A percentile compares a stretch with the other conserved stretches of the same genome.
Conservation (phyloP, 2,797 vertebrate genomes). For the Galago senegalensis region DNA sequence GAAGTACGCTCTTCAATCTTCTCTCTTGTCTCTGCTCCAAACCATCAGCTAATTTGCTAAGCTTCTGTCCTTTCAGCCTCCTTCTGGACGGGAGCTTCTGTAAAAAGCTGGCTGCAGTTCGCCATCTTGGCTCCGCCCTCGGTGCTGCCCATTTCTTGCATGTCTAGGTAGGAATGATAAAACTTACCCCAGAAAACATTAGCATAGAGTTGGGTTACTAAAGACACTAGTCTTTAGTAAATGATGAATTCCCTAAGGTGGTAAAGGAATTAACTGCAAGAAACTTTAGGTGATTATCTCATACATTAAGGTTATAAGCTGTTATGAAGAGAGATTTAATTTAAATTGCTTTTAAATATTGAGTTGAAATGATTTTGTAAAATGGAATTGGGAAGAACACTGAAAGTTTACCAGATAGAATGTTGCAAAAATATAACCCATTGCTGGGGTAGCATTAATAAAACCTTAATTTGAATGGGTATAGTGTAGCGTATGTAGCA, state of each 20-base stretch:
- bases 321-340: neutral
- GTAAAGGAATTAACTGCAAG: neutral
- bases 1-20: no score
- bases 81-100: no score
- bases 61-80: no score
- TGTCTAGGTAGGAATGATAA: neutral
- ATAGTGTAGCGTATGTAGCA: no score
- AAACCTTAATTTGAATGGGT: neutral
- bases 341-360: neutral
- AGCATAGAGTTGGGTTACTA: neutral
- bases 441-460: neutral
- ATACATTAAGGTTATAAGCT: neutral
- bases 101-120: no score
- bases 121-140: no score
- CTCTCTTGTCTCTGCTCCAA: no score
- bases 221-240: neutral
- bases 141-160: rapidly evolving
- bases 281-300: neutral
- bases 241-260: neutral
- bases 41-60: no score
- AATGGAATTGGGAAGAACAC: neutral
- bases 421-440: neutral
- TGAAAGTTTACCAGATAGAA: neutral
- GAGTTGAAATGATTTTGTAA: neutral
- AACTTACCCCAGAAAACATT: neutral